Evolutionary conservation across 2,888 invertebrate species (phyloP).

Genomic region (Lasioglossum figueresi): DNA sequence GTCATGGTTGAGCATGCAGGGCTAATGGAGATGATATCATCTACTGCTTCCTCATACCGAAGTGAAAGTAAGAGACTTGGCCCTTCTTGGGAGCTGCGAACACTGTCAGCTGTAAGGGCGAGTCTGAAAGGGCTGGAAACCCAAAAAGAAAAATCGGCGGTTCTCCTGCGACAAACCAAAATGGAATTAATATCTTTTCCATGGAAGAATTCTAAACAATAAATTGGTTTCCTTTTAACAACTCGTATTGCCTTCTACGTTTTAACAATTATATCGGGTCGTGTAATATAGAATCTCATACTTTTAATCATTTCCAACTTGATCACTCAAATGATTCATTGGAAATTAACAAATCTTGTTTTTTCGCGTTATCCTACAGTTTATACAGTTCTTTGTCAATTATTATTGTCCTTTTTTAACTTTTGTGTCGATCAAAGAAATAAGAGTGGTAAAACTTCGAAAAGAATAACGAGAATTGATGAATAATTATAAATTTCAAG

Average conservation of each 20-base stretch:
- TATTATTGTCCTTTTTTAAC: not conserved
- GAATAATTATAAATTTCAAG: not conserved
- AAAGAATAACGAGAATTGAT: not conserved
- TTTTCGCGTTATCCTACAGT: not conserved
- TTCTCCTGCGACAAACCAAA: conserved; percentile 54
- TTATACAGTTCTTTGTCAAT: not conserved
- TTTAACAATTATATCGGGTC: conserved; percentile 17
- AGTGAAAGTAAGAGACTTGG: conserved; percentile 48
- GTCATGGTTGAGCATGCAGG: conserved; percentile 86
- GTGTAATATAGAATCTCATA: not conserved
- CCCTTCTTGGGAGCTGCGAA: conserved; percentile 57
- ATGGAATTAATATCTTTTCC: conserved; percentile 60
- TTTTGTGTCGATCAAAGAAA: not conserved
- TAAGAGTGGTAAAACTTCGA: not conserved
- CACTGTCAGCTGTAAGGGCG: conserved; percentile 51
- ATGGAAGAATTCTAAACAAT: conserved; percentile 60
- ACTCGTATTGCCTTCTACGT: conserved; percentile 62
- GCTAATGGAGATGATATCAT: conserved; percentile 56
- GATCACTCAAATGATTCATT: not conserved
- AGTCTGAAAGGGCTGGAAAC: conserved; percentile 77
- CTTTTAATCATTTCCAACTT: not conserved
- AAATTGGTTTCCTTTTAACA: conserved; percentile 66
- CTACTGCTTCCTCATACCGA: conserved; percentile 61
- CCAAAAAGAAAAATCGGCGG: conserved; percentile 68
- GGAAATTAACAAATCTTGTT: not conserved